Base-by-base conservation (phyloP, 2,888 invertebrate genomes). In the Baronia brevicornis region DNA sequence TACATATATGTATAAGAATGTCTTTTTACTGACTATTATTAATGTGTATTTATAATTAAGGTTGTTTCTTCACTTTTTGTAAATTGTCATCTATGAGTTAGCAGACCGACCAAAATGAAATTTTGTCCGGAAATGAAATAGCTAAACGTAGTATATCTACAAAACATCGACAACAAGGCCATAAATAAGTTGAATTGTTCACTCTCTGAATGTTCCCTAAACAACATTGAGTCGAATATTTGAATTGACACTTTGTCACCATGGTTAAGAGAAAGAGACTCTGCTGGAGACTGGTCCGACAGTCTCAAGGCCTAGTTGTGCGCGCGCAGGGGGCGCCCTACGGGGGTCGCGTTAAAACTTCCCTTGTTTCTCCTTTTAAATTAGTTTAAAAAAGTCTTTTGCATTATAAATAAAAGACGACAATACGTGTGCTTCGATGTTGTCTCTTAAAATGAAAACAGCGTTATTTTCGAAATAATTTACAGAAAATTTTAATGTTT, bases 241-340 rank as follows among this genome's bases (percentile, higher is more conserved):
- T 62, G 69, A 71, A 79, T 78, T 78, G 78, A 73, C 78, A 77
- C 69, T 77, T 73, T 74, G 78, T 75, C 69, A 68, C 67, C 64
- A 56, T 45, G 60, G 46, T 38, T 44, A 44, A 48, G 48, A 55
- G 53, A 61, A 55, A 60, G 60, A 59, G 47, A 47, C 63, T 43
- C 66, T 41, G 62, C 48, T 51, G 67, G 70, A 62, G 60, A 43
- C 54, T 41, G 48, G 52, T 51, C 44, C 48, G 56, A 45, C 46
- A 54, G 60, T 44, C 60, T 46, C 58, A 55, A 52, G 62, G 60
- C 53, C 55, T 47, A 52, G 48, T 41, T 39, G 39, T 31, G 33
- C 13, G 38, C 27, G 48, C 31, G 49, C 60, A 58, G 57, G 55
- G 58, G 52, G 58, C 41, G 41, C 54, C 40, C 54, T 19, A 46